Evolutionary conservation across 2,797 vertebrate genomes (phyloP), one percentile per base, ranked within the genome.

Genomic region (Notamacropus eugenii): DNA sequence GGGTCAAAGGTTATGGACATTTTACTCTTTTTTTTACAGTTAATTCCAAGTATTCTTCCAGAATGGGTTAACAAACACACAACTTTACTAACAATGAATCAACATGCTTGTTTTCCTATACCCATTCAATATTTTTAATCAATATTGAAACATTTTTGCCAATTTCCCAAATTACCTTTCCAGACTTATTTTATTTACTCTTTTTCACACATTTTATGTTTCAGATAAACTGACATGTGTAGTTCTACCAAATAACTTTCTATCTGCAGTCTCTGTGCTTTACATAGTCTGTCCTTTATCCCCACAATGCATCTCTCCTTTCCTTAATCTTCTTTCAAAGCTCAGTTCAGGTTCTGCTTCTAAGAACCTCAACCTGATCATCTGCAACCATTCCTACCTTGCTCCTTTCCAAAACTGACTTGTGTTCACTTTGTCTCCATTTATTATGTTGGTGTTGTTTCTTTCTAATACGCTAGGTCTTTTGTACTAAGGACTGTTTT

Each of bases 141-240:
- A 52, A 8, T 52, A 52, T 6, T 52, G 52, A 52, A 52, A 6
- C n/a, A 24, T 82, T 40, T 82, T 82, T 40, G 74, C 40, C 22
- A 24, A 46, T 46, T 46, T 82, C 19, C 34, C 62, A 74, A 74
- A 34, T 62, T 74, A 74, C 13, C 34, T 74, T 74, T 74, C 9
- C 4, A 46, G 1, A 91, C 8, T 54, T 92, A 34, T 93, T 96
- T 95, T 74, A 95, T 56, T 57, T 90, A 91, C n/a, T 92, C 16
- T 87, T 10, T 4, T 74, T 9, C 6, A 34, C 29, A 82, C n/a
- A 1, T 6, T 46, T 27, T 58, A 19, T 87, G 3, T 1, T 94
- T 8, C 28, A 55, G 59, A 27, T 52, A 92, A 58, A 57, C 19
- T 22, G 19, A 6, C 22, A 5, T 4, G 28, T 0, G 34, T 4